These are phyloP conservation scores for Cossypha heuglini DNA, from an alignment of 2,797 vertebrate species.

Conservation along the genomic window DNA sequence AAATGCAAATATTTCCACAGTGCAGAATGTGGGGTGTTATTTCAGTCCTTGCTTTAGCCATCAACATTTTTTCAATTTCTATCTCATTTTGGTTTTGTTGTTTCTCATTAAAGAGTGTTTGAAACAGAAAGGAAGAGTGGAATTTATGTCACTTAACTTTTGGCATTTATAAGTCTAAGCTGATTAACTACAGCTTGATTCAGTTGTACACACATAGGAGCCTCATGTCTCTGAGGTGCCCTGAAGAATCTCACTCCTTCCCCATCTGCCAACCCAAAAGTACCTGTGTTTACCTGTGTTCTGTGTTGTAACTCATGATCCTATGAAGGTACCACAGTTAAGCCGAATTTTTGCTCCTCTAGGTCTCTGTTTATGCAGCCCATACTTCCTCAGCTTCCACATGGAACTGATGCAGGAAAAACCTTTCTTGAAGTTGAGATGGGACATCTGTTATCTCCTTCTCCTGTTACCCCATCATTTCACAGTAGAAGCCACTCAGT, in stretches of 20 bases:
- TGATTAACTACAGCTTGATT: neutral
- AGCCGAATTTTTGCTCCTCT: neutral
- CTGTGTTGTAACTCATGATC: neutral
- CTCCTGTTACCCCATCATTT: neutral
- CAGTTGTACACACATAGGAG: neutral
- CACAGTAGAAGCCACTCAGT: neutral
- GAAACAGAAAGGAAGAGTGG: neutral
- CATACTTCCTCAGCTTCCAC: neutral
- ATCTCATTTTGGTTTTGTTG: neutral
- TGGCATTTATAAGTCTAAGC: neutral
- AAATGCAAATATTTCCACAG: neutral
- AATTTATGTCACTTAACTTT: neutral
- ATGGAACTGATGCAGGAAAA: neutral
- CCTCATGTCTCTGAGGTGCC: neutral
- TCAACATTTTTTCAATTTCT: neutral
- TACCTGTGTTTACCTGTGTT: neutral
- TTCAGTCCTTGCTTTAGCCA: neutral
- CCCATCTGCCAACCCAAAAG: neutral
- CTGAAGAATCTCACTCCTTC: neutral
- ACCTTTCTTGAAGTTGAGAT: neutral
- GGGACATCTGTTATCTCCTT: neutral
- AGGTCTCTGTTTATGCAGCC: neutral
- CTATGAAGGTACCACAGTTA: neutral
- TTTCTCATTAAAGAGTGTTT: neutral
- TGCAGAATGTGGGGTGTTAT: neutral